These are phyloP conservation scores for Mimumesa dahlbomi DNA, from an alignment of 2,888 invertebrate species.

Conservation along the genomic window DNA sequence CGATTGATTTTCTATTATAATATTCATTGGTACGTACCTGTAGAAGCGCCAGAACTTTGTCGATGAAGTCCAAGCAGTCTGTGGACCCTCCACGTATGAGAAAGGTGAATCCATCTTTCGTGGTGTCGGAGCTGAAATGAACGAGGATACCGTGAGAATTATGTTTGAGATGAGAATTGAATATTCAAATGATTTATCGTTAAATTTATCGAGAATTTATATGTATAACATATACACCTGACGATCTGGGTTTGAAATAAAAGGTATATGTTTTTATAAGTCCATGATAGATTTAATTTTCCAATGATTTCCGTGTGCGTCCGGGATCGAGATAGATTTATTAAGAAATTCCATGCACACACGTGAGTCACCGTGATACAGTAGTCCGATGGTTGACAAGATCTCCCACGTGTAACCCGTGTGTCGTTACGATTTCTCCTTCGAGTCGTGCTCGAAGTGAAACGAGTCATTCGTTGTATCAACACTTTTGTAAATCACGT, in stretches of 20 bases:
- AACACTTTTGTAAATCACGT: conserved; percentile 43
- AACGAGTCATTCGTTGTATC: conserved; percentile 49
- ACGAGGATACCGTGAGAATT: neutral
- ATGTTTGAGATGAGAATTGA: too few species aligned
- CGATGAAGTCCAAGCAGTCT: conserved; percentile 81
- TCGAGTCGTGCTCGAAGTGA: conserved; percentile 35
- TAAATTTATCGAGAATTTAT: too few species aligned
- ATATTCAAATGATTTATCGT: too few species aligned
- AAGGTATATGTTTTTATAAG: too few species aligned
- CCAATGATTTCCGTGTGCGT: neutral
- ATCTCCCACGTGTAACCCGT: conserved; percentile 49
- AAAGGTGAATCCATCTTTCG: conserved; percentile 81
- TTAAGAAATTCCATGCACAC: conserved; percentile 33
- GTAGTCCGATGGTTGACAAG: conserved; percentile 43
- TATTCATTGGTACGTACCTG: conserved; percentile 74
- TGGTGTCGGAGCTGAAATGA: conserved; percentile 78
- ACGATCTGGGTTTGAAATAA: too few species aligned
- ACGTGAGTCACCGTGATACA: conserved; percentile 46
- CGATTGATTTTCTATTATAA: neutral
- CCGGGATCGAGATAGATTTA: conserved; percentile 16
- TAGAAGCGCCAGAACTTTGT: conserved; percentile 81
- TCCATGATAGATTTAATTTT: too few species aligned
- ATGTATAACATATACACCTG: too few species aligned
- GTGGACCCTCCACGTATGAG: conserved; percentile 81
- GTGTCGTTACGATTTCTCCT: conserved; percentile 53